Evolutionary conservation across 2,888 invertebrate species (phyloP), one percentile per base, ranked within the genome.

Genomic region (Morinoia aosen): DNA sequence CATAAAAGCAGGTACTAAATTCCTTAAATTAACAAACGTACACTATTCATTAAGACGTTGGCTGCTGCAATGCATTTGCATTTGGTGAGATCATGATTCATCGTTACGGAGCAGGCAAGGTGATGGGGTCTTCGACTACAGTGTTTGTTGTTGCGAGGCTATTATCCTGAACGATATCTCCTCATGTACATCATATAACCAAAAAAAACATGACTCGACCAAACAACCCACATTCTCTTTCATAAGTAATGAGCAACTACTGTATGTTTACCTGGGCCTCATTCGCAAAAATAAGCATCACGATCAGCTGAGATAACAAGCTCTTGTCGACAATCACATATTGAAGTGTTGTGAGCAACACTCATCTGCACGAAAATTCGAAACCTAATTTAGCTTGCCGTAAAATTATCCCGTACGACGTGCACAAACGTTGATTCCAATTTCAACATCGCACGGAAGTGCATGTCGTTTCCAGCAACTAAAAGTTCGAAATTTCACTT

Each of bases 1-100:
- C 90, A 90, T 48, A 90, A 48, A 90, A 90, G 90, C 90, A 90
- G 90, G 90, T 90, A 90, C 90, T 90, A 90, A 90, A 90, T 90
- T 90, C 90, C 90, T 90, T 90, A 90, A 76, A 76, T 76, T 76
- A 76, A 76, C 76, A 76, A 76, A 76, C 76, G 33, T 33, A 76
- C 76, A 76, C 76, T 76, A 33, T 76, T 76, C 76, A 76, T 33
- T 76, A 76, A 33, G 25, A 76, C 33, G 76, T 76, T 76, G 76
- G 76, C 33, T 76, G 76, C 76, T 76, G 76, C 76, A 76, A 76
- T 76, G 76, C 76, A 76, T 33, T 25, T 76, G 76, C 76, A 76
- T 76, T 76, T 19, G 76, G 76, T 76, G 76, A 76, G 76, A 76
- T 76, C 76, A 76, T 76, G 76, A 76, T 76, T 76, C 25, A 76